Evolutionary conservation across 1,140 invertebrate genomes (phyloP).

Genomic region (Philopotamus ludificatus): DNA sequence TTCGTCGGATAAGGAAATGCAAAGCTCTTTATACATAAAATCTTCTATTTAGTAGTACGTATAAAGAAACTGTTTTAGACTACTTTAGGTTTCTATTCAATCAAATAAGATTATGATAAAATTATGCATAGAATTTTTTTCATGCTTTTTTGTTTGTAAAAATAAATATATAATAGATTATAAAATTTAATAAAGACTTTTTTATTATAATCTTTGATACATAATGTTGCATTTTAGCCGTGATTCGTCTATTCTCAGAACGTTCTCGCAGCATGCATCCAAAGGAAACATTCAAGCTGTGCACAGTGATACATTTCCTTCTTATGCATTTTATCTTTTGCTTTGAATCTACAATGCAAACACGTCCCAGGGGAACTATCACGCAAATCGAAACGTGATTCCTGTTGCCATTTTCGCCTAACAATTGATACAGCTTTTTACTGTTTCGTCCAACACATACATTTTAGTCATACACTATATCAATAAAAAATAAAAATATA

Average conservation of each 20-base stretch:
- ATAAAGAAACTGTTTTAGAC: background rate
- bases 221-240: too few species aligned
- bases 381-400: constrained; percentile 35
- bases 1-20: constrained; percentile 1
- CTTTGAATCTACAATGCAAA: constrained; percentile 38
- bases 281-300: background rate
- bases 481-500: too few species aligned
- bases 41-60: background rate
- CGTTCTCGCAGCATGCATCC: background rate
- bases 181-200: too few species aligned
- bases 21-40: constrained; percentile 16
- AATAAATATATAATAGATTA: too few species aligned
- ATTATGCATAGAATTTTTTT: too few species aligned
- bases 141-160: too few species aligned
- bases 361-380: constrained; percentile 37
- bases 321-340: constrained; percentile 33
- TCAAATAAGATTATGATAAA: too few species aligned
- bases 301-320: constrained; percentile 25
- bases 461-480: too few species aligned
- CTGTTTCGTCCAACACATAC: too few species aligned
- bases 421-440: background rate
- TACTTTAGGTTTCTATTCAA: too few species aligned
- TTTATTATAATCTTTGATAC: too few species aligned
- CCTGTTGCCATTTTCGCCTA: constrained; percentile 3
- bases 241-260: background rate